phyloP scores from a whole-genome alignment of 2,888 invertebrate species.

The Cephonodes hylas region DNA sequence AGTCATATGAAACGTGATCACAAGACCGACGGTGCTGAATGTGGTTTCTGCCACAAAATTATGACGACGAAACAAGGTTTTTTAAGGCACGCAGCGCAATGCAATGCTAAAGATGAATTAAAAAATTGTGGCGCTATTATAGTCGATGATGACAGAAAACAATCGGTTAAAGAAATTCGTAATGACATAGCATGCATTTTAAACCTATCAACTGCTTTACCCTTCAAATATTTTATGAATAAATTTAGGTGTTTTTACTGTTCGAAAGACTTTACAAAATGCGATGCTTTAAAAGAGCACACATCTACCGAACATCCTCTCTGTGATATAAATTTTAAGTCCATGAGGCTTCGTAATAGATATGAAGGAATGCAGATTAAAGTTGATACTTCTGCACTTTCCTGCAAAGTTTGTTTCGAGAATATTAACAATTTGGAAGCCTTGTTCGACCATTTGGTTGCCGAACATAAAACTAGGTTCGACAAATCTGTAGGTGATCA shows the following conservation, averaged over 20 bases:
- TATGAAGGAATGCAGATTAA: conserved; percentile 58
- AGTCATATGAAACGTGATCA: conserved; percentile 61
- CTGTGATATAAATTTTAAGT: conserved; percentile 55
- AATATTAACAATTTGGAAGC: conserved; percentile 14
- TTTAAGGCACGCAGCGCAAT: conserved; percentile 53
- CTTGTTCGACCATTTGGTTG: conserved; percentile 22
- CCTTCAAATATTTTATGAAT: conserved; percentile 63
- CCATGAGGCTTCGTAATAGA: conserved; percentile 55
- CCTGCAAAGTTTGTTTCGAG: conserved; percentile 30
- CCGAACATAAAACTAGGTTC: conserved; percentile 41
- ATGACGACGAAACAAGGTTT: conserved; percentile 55
- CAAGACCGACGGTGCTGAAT: conserved; percentile 38
- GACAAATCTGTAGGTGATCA: conserved; percentile 43
- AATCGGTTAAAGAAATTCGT: conserved; percentile 48
- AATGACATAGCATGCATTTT: conserved; percentile 54
- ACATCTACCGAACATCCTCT: conserved; percentile 53
- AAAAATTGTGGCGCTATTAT: conserved; percentile 21
- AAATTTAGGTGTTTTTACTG: conserved; percentile 69
- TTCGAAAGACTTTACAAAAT: conserved; percentile 55
- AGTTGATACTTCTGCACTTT: conserved; percentile 53
- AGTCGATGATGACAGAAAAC: conserved; percentile 36
- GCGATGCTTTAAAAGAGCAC: conserved; percentile 57
- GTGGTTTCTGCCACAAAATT: conserved; percentile 54
- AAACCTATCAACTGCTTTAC: conserved; percentile 63
- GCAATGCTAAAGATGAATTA: conserved; percentile 31